Conservation (phyloP, 1,140 invertebrate genomes). For the Leptonema lineaticorne region DNA sequence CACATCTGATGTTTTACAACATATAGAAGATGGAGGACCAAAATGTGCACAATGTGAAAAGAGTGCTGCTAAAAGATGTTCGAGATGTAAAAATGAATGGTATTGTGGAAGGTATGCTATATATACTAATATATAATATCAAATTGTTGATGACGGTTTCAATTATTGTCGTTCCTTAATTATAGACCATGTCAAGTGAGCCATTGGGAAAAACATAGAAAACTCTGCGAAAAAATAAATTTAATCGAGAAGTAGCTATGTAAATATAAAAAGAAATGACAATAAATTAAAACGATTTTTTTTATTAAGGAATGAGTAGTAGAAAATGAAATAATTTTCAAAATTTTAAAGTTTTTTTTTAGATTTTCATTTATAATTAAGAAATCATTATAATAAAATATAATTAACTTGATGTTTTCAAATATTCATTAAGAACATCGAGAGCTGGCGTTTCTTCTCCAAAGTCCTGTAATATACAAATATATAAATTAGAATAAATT, state of each 20-base stretch:
- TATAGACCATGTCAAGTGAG: slow-evolving; percentile 60
- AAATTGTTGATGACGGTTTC: background rate
- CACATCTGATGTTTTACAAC: slow-evolving; percentile 57
- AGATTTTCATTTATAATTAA: slow-evolving; percentile 34
- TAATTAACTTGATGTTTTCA: slow-evolving; percentile 61
- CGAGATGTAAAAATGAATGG: slow-evolving; percentile 59
- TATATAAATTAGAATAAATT: background rate
- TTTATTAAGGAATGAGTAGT: slow-evolving; percentile 58
- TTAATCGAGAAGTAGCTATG: slow-evolving; percentile 42
- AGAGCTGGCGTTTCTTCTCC: slow-evolving; percentile 93
- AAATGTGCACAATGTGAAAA: slow-evolving; percentile 59
- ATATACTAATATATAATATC: background rate
- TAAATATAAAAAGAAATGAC: background rate
- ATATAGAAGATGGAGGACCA: slow-evolving; percentile 54
- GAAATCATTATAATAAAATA: slow-evolving; percentile 36
- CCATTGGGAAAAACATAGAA: slow-evolving; percentile 60
- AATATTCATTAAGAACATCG: slow-evolving; percentile 89
- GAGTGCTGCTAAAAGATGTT: slow-evolving; percentile 58
- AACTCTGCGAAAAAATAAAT: slow-evolving; percentile 55
- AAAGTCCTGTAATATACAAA: slow-evolving; percentile 74
- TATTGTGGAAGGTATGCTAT: slow-evolving; percentile 57
- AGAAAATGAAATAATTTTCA: background rate
- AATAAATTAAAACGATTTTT: slow-evolving; percentile 57
- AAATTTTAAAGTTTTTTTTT: slow-evolving; percentile 32
- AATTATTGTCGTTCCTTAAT: slow-evolving; percentile 27